These are phyloP conservation scores for Platyrinchus mystaceus DNA, from an alignment of 2,797 vertebrate species.

Conservation along the genomic window DNA sequence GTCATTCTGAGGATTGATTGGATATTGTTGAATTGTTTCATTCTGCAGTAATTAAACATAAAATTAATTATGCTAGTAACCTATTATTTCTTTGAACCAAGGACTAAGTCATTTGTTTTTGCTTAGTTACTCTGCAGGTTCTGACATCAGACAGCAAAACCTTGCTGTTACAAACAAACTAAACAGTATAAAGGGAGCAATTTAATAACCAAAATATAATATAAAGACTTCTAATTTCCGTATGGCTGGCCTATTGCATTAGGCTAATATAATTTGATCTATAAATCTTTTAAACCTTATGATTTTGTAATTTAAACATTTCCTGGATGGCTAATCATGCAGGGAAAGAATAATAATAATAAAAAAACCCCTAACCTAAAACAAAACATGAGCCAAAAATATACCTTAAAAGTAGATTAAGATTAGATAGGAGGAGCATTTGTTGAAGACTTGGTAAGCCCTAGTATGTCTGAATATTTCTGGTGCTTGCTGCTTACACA, in stretches of 20 bases:
- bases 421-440: constrained; percentile 25
- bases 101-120: constrained; percentile 79
- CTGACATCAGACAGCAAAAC: constrained; percentile 70
- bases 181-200: constrained; percentile 72
- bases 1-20: constrained; percentile 80
- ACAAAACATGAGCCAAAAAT: constrained; percentile 62
- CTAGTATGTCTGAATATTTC: constrained; percentile 40
- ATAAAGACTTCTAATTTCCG: constrained; percentile 79
- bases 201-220: constrained; percentile 77
- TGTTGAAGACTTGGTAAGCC: not conserved
- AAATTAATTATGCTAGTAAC: constrained; percentile 84
- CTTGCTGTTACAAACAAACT: constrained; percentile 67
- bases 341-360: constrained; percentile 69
- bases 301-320: constrained; percentile 82
- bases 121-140: constrained; percentile 72
- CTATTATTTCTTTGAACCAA: constrained; percentile 82
- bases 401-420: constrained; percentile 67
- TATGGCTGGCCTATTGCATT: constrained; percentile 77
- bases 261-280: constrained; percentile 77
- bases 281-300: constrained; percentile 81
- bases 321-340: constrained; percentile 81
- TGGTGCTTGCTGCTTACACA: constrained; percentile 50
- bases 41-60: constrained; percentile 84
- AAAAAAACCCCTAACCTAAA: not conserved
- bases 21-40: constrained; percentile 84